phyloP scores from a whole-genome alignment of 2,113 vertebrate species.

The Polypterus bichir region DNA sequence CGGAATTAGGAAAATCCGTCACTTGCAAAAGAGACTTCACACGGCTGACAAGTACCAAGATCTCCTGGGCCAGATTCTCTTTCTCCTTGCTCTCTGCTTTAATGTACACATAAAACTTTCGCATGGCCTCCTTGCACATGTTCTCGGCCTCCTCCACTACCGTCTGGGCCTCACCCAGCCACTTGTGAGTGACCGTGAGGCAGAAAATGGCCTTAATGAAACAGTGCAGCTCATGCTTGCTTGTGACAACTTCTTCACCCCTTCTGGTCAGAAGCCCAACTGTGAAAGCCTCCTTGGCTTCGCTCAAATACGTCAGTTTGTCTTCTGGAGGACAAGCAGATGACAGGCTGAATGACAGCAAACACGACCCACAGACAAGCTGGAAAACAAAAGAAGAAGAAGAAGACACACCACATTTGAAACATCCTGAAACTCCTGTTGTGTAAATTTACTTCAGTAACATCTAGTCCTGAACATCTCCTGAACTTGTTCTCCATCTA shows the following conservation, averaged over 20 bases:
- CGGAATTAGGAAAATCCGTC: slow-evolving; percentile 49
- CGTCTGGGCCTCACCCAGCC: slow-evolving; percentile 38
- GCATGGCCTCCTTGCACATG: slow-evolving; percentile 57
- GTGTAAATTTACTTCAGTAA: too few relatives aligned
- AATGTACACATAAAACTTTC: slow-evolving; percentile 50
- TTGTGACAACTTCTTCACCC: slow-evolving; percentile 39
- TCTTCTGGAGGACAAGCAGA: slow-evolving; percentile 45
- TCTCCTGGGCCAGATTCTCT: slow-evolving; percentile 42
- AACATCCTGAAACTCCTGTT: too few relatives aligned
- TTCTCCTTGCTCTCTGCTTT: slow-evolving; percentile 34
- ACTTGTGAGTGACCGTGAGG: slow-evolving; percentile 51
- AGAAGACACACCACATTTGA: too few relatives aligned
- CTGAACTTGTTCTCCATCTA: too few relatives aligned
- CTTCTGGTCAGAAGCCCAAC: slow-evolving; percentile 70
- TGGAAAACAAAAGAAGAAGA: slow-evolving; percentile 27
- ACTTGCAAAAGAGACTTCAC: slow-evolving; percentile 52
- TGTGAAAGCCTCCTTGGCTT: slow-evolving; percentile 74
- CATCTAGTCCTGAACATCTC: too few relatives aligned
- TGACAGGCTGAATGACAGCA: slow-evolving; percentile 73
- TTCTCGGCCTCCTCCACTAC: slow-evolving; percentile 11
- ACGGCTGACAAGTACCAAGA: slow-evolving; percentile 49
- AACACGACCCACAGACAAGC: slow-evolving; percentile 73
- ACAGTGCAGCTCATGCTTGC: slow-evolving; percentile 79
- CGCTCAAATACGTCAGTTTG: slow-evolving; percentile 41
- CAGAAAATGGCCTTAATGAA: slow-evolving; percentile 76